A percentile compares a stretch with the other conserved stretches of the same genome.
Conservation (phyloP, 2,797 vertebrate species). For the Allenopithecus nigroviridis region DNA sequence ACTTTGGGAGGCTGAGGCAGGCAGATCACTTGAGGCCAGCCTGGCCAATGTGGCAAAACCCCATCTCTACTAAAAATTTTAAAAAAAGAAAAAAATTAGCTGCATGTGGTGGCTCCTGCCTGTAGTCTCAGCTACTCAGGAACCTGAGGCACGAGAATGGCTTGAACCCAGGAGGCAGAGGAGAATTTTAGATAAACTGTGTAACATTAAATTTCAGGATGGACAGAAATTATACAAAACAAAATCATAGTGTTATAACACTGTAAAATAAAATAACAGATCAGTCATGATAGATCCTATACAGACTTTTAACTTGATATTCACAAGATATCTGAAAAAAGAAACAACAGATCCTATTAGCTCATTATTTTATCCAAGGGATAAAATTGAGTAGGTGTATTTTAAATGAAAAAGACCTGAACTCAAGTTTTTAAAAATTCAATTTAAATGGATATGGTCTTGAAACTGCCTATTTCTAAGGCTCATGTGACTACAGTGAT, state of each 20-base stretch:
- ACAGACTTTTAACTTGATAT: not conserved
- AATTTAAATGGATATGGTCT: not conserved
- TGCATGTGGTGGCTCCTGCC: no score
- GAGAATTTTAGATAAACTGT: not conserved
- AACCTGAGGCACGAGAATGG: no score
- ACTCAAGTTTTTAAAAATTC: slow-evolving; percentile 1
- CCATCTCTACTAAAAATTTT: no score
- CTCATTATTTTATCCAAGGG: not conserved
- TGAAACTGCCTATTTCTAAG: not conserved
- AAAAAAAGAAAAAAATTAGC: no score
- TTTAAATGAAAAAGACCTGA: not conserved
- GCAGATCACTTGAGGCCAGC: no score
- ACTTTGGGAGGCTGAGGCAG: no score
- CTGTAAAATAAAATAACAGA: no score
- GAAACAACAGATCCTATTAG: not conserved
- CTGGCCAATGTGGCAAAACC: no score
- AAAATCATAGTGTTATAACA: not conserved
- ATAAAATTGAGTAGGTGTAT: not conserved
- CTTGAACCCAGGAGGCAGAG: no score
- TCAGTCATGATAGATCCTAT: not conserved
- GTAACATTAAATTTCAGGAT: not conserved
- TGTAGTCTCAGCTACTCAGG: no score
- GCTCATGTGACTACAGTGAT: not conserved
- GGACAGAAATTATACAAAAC: not conserved
- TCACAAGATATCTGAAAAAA: not conserved